Evolutionary conservation across 2,113 vertebrate species (phyloP), one percentile per base, ranked within the genome.

Genomic region (Lycaon pictus): DNA sequence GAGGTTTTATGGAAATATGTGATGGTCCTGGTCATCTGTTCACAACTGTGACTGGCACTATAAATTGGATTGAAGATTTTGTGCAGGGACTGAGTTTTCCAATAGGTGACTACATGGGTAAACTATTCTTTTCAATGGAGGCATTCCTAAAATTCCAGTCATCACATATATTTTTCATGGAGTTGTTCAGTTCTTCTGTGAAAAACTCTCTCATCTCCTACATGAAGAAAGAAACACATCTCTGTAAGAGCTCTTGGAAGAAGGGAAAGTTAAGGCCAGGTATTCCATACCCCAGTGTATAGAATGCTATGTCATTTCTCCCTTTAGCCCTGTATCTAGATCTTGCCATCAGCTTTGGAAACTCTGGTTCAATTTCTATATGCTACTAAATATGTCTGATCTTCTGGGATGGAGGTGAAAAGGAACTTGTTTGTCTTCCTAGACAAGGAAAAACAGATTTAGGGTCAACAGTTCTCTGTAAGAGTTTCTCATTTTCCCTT

Each of bases 401-500:
- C 37, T 67, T 11, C 79, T 15, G 22, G 11, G 51, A 58, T 43
- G 12, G 35, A 51, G 2, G 15, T 10, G 5, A 11, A 56, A 77
- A 69, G 11, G 11, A 76, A 22, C 20, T 51, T 79, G 5, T 1
- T 51, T 89, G 23, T 22, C 15, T 79, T 29, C 53, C 43, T 82
- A 32, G 5, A 29, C 7, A 71, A 12, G 27, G 7, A 53, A 53
- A 55, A 37, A 2, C 7, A 17, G 1, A 32, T 43, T 22, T 13
- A 3, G 19, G 20, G 10, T 53, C 8, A 15, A 71, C 0, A 58
- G 37, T 17, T 71, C 19, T 20, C 22, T 81, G 3, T 22, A 27
- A 2, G 22, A 22, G 2, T 3, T 8, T 20, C 1, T 13, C 29
- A 0, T n/a, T 19, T 62, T 1, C 9, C 27, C 19, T 67, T 4